Conservation (phyloP, 1,140 invertebrate genomes). For the Papilio glaucus region DNA sequence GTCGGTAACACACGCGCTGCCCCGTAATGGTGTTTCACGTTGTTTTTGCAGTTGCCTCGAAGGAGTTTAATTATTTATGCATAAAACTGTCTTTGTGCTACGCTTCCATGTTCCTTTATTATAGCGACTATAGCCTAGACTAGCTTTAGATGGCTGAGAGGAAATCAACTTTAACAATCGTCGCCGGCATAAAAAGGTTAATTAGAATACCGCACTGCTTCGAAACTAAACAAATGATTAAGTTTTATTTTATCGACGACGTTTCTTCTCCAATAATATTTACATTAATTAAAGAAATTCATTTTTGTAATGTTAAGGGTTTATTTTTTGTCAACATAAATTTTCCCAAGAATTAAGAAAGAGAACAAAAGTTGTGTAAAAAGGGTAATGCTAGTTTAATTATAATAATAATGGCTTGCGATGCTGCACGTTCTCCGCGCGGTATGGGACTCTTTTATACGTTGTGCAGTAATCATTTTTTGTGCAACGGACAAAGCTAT, state of each 20-base stretch:
- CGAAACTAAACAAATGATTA: constrained; percentile 5
- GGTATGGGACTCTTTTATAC: constrained; percentile 33
- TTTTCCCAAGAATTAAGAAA: constrained; percentile 38
- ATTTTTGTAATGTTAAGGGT: constrained; percentile 17
- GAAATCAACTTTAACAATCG: constrained; percentile 15
- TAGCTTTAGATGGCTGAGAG: background rate
- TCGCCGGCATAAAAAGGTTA: constrained; percentile 11
- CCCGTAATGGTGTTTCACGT: constrained; percentile 13
- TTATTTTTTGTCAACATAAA: constrained; percentile 25
- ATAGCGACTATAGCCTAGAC: background rate
- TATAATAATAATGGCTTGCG: constrained; percentile 36
- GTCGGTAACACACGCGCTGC: background rate
- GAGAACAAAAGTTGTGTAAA: constrained; percentile 32
- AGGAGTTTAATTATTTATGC: constrained; percentile 9
- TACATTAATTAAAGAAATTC: constrained; percentile 35
- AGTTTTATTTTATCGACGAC: background rate
- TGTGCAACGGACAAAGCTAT: constrained; percentile 55
- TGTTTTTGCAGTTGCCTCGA: background rate
- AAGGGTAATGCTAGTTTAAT: constrained; percentile 36
- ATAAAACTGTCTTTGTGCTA: constrained; percentile 16
- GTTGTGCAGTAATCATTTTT: constrained; percentile 52
- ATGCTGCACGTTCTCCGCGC: constrained; percentile 31
- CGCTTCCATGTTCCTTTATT: constrained; percentile 4
- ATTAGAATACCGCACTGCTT: constrained; percentile 11
- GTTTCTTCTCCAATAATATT: constrained; percentile 15